Evolutionary conservation across 1,140 invertebrate species (phyloP).

Genomic region (Neelides sp.): DNA sequence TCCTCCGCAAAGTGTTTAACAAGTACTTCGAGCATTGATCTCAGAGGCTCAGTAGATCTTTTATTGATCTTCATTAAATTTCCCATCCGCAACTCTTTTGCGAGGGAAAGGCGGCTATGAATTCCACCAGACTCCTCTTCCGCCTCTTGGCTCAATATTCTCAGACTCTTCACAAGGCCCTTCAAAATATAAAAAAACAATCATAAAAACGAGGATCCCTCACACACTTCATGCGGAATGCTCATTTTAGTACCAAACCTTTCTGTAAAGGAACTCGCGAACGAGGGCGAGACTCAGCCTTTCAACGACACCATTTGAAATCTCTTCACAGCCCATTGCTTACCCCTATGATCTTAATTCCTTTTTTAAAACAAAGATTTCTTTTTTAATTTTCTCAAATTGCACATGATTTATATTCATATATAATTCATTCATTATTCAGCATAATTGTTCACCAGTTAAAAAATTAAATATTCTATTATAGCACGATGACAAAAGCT

Average conservation of each 20-base stretch:
- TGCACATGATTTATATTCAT: no score
- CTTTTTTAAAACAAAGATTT: no score
- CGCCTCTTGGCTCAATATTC: conserved; percentile 19
- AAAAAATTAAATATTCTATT: no score
- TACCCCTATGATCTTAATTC: no score
- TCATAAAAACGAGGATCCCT: no score
- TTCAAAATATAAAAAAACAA: no score
- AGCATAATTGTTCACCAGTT: no score
- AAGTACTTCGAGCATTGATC: conserved; percentile 9
- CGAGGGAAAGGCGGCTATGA: background rate
- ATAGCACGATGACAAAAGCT: no score
- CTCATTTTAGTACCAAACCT: conserved; percentile 15
- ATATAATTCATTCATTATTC: no score
- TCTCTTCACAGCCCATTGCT: no score
- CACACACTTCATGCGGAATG: conserved; percentile 8
- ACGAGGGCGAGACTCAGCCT: conserved; percentile 19
- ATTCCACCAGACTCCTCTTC: conserved; percentile 1
- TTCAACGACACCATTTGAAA: conserved; percentile 9
- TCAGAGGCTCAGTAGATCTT: background rate
- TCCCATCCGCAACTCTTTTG: conserved; percentile 1
- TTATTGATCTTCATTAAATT: conserved; percentile 2
- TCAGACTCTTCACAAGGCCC: conserved; percentile 18
- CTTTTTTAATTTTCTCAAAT: no score
- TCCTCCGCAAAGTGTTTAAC: conserved; percentile 2
- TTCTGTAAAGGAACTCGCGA: conserved; percentile 26